Evolutionary conservation across 2,797 vertebrate species (phyloP).

Genomic region (Pangasius larnaudii): DNA sequence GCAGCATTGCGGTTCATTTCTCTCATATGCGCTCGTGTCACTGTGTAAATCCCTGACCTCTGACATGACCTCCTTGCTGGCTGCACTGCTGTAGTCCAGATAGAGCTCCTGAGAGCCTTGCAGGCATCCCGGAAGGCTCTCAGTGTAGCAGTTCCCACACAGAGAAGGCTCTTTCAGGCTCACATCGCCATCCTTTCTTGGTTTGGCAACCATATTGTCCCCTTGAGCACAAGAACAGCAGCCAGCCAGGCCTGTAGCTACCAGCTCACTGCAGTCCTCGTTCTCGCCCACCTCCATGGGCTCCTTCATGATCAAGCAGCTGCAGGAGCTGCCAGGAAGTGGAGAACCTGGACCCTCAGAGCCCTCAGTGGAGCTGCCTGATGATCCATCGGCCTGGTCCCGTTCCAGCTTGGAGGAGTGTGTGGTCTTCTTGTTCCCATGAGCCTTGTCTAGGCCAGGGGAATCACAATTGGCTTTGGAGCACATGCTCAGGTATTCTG

Average conservation of each 20-base stretch:
- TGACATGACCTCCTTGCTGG: slow-evolving; percentile 55
- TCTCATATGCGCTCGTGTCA: slow-evolving; percentile 61
- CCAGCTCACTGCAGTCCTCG: slow-evolving; percentile 89
- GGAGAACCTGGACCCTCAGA: slow-evolving; percentile 64
- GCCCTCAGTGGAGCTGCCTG: slow-evolving; percentile 49
- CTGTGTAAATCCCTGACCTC: slow-evolving; percentile 57
- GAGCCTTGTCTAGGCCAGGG: not conserved
- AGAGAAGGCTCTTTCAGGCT: slow-evolving; percentile 53
- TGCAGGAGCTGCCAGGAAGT: slow-evolving; percentile 69
- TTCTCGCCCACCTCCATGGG: slow-evolving; percentile 90
- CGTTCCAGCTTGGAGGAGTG: slow-evolving; percentile 29
- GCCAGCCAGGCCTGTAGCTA: slow-evolving; percentile 73
- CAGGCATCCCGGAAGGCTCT: slow-evolving; percentile 45
- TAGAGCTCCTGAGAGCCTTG: slow-evolving; percentile 63
- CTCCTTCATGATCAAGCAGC: slow-evolving; percentile 74
- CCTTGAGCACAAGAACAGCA: slow-evolving; percentile 72
- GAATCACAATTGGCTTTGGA: slow-evolving; percentile 56
- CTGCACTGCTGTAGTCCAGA: slow-evolving; percentile 55
- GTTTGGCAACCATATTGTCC: slow-evolving; percentile 48
- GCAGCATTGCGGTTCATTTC: slow-evolving; percentile 67
- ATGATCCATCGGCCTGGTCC: slow-evolving; percentile 67
- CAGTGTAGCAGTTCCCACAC: slow-evolving; percentile 53
- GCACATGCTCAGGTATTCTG: slow-evolving; percentile 59
- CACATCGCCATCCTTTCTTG: slow-evolving; percentile 33
- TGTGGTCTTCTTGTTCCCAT: not conserved